Evolutionary conservation across 64 coral and sea anemone species (phyloP).

Genomic region (Cladopsammia gracilis): DNA sequence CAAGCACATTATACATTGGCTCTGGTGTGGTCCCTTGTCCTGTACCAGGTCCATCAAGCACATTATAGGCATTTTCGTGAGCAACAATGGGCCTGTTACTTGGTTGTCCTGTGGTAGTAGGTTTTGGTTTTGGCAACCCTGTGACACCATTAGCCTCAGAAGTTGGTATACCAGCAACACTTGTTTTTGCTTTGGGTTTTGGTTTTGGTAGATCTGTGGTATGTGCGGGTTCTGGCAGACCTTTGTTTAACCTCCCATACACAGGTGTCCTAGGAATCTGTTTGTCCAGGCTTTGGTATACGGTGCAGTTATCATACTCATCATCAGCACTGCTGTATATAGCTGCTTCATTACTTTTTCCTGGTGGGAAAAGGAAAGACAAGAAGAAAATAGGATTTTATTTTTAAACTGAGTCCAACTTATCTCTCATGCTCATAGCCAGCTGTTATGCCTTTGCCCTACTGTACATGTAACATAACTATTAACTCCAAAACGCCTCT

Average conservation of each 20-base stretch:
- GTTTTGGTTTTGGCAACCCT: not conserved
- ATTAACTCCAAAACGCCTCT: no score
- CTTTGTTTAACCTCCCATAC: not conserved
- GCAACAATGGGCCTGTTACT: not conserved
- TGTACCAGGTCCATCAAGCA: slow-evolving; percentile 12
- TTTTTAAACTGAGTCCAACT: no score
- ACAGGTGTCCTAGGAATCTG: not conserved
- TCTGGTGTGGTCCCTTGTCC: not conserved
- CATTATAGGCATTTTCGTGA: not conserved
- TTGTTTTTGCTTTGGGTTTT: not conserved
- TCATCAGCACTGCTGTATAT: not conserved
- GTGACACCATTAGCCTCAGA: not conserved
- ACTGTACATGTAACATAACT: no score
- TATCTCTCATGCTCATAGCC: no score
- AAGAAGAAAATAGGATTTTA: no score
- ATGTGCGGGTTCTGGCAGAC: not conserved
- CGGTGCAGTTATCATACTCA: slow-evolving; percentile 19
- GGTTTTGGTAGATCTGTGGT: not conserved
- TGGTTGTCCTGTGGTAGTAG: not conserved
- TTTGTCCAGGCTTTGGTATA: slow-evolving; percentile 32
- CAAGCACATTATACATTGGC: slow-evolving; percentile 20
- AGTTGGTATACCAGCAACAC: not conserved
- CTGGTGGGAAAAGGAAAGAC: not conserved
- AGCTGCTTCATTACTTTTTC: not conserved
- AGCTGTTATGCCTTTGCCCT: no score